phyloP scores from a whole-genome alignment of 2,797 vertebrate species.

The Cossypha dichroa region DNA sequence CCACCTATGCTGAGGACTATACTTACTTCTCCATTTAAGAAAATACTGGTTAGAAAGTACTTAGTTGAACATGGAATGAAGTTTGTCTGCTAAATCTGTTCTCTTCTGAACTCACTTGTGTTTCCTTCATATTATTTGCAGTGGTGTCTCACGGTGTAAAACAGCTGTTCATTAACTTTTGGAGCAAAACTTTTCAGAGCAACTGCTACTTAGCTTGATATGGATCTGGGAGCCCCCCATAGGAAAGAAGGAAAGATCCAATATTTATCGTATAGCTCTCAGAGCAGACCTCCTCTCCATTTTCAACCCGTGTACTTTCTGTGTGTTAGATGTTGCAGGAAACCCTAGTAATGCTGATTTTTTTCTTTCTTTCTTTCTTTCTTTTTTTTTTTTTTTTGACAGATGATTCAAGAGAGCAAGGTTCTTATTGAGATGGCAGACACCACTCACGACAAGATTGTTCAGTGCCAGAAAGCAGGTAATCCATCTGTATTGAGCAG shows the following conservation, averaged over 20 bases:
- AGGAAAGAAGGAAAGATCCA: background rate
- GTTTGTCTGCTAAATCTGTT: background rate
- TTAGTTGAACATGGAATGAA: background rate
- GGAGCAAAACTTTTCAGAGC: background rate
- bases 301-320: background rate
- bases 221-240: background rate
- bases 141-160: background rate
- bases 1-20: background rate
- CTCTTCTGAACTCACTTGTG: background rate
- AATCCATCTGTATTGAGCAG: conserved; percentile 6
- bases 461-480: conserved; percentile 96
- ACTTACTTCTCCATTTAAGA: background rate
- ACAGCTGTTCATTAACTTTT: background rate
- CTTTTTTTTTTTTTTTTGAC: conserved; percentile 15
- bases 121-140: background rate
- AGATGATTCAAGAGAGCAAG: conserved; percentile 95
- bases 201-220: background rate
- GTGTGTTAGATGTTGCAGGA: background rate
- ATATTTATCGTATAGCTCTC: background rate
- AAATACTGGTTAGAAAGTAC: background rate
- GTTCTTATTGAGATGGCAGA: conserved; percentile 92
- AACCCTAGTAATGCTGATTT: background rate
- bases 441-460: conserved; percentile 87
- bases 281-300: background rate
- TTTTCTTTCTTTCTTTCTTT: background rate